These are phyloP conservation scores for Aproaerema taeniolella DNA, from an alignment of 2,888 invertebrate species.

Conservation along the genomic window DNA sequence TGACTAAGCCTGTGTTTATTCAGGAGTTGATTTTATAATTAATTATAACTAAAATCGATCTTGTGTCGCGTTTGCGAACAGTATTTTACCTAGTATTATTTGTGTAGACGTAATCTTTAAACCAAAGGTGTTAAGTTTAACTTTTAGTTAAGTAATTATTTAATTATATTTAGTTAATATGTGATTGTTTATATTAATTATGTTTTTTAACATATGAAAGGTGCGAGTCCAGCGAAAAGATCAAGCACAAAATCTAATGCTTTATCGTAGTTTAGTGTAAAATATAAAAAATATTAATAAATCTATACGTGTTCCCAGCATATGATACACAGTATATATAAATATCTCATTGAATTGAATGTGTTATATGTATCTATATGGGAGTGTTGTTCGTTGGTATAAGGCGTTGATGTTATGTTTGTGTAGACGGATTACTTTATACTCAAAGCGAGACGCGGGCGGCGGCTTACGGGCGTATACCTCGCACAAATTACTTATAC, in stretches of 20 bases:
- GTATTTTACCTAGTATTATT: constrained; percentile 42
- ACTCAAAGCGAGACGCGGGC: no score
- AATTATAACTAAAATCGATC: no score
- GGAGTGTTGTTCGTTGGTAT: constrained; percentile 5
- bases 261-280: constrained; percentile 68
- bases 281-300: constrained; percentile 29
- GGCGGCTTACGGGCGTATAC: no score
- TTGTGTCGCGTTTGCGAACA: constrained; percentile 15
- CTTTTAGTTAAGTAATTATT: constrained; percentile 21
- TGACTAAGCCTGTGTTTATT: no score
- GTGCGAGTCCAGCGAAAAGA: constrained; percentile 26
- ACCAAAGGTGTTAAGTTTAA: constrained; percentile 53
- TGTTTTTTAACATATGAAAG: no score
- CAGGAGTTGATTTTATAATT: no score
- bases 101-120: constrained; percentile 32
- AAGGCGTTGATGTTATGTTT: constrained; percentile 12
- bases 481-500: no score
- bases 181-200: constrained; percentile 12
- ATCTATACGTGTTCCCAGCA: constrained; percentile 48
- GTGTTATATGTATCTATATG: constrained; percentile 8
- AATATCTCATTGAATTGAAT: constrained; percentile 25
- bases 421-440: constrained; percentile 8
- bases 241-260: constrained; percentile 61
- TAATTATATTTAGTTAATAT: constrained; percentile 22
- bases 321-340: constrained; percentile 35